These are phyloP conservation scores for Drosophila kurseongensis DNA, from an alignment of 1,140 invertebrate species.

Conservation along the genomic window DNA sequence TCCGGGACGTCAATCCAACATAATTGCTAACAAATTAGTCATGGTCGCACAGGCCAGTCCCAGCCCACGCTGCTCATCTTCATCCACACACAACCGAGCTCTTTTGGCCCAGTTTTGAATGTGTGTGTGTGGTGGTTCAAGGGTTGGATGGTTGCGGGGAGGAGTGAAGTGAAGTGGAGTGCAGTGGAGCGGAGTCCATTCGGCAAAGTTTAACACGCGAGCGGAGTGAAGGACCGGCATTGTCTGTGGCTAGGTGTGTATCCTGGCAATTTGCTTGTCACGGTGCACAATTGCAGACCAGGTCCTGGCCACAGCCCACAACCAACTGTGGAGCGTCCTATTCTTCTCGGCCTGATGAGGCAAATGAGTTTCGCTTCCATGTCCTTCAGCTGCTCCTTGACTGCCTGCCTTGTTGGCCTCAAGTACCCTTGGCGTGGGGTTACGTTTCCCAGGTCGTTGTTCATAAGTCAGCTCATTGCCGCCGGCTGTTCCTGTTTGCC, in stretches of 20 bases:
- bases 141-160: not conserved
- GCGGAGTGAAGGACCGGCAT: constrained; percentile 10
- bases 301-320: constrained; percentile 52
- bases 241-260: constrained; percentile 50
- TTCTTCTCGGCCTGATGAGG: constrained; percentile 37
- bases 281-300: constrained; percentile 57
- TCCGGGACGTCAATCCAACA: constrained; percentile 72
- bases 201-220: constrained; percentile 62
- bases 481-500: constrained; percentile 3
- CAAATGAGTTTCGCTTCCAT: constrained; percentile 72
- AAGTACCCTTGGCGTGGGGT: constrained; percentile 51
- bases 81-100: not conserved
- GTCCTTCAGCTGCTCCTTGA: constrained; percentile 52
- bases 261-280: constrained; percentile 75
- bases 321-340: constrained; percentile 64
- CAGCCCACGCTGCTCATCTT: constrained; percentile 22
- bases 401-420: constrained; percentile 47
- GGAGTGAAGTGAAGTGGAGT: constrained; percentile 13
- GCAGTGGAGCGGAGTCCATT: constrained; percentile 29
- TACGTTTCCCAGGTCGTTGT: constrained; percentile 16
- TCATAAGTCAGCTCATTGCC: constrained; percentile 42
- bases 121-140: constrained; percentile 5
- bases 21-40: constrained; percentile 80
- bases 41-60: constrained; percentile 62
- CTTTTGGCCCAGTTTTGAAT: constrained; percentile 43